phyloP scores from a whole-genome alignment of 1,140 invertebrate genomes.

The Adelges cooleyi region DNA sequence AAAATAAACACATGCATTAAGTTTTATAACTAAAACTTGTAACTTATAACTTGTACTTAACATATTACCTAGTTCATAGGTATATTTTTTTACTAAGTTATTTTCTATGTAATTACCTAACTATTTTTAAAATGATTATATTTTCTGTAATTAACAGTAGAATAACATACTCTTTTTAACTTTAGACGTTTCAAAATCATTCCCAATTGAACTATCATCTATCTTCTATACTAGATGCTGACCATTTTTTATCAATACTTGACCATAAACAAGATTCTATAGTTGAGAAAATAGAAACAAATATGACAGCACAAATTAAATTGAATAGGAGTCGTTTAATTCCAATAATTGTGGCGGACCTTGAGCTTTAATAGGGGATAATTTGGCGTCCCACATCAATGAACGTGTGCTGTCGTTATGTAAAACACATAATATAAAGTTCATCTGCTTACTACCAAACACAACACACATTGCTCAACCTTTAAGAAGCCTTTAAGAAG shows the following conservation, averaged over 20 bases:
- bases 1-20: too few species aligned
- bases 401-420: constrained; percentile 35
- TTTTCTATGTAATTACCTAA: too few species aligned
- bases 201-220: not conserved
- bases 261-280: not conserved
- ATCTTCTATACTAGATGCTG: not conserved
- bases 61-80: too few species aligned
- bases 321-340: not conserved
- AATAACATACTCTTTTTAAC: too few species aligned
- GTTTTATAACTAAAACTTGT: too few species aligned
- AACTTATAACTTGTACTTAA: too few species aligned
- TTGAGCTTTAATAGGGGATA: constrained; percentile 37
- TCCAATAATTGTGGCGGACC: constrained; percentile 28
- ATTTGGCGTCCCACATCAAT: constrained; percentile 38
- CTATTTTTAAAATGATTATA: too few species aligned
- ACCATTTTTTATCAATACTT: not conserved
- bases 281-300: not conserved
- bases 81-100: too few species aligned
- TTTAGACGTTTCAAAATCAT: not conserved
- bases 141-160: too few species aligned
- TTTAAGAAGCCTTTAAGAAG: too few species aligned
- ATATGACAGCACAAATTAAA: not conserved
- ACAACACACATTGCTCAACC: constrained; percentile 39
- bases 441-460: constrained; percentile 39
- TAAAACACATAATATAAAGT: constrained; percentile 36